A percentile compares a stretch with the other conserved stretches of the same genome.
Evolutionary conservation across 2,888 invertebrate species (phyloP).

Genomic region (Thymelicus sylvestris): DNA sequence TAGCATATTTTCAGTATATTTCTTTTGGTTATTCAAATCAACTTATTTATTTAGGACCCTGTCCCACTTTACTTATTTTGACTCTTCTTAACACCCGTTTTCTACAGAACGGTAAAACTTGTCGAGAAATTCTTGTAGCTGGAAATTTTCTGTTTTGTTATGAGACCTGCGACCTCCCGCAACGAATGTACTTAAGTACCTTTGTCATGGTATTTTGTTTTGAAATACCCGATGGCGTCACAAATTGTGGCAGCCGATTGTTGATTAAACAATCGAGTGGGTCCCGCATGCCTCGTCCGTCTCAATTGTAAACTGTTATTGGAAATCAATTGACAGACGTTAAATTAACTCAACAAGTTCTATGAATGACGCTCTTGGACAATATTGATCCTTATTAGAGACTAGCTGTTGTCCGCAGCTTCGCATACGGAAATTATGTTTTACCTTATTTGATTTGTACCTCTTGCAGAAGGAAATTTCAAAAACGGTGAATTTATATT

Average conservation of each 20-base stretch:
- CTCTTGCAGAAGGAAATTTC: no score
- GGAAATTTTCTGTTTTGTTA: slow-evolving; percentile 52
- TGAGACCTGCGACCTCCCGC: slow-evolving; percentile 57
- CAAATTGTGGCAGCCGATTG: slow-evolving; percentile 66
- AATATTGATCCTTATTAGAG: slow-evolving; percentile 17
- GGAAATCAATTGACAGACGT: slow-evolving; percentile 79
- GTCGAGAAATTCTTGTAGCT: slow-evolving; percentile 48
- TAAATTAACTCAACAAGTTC: slow-evolving; percentile 65
- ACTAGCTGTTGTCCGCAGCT: no score
- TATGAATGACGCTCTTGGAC: slow-evolving; percentile 57
- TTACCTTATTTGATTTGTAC: no score
- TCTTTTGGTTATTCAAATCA: no score
- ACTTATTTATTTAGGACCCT: slow-evolving; percentile 15
- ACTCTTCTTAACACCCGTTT: slow-evolving; percentile 29
- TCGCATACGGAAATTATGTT: no score
- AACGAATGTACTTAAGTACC: slow-evolving; percentile 45
- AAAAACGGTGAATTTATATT: no score
- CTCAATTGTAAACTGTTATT: slow-evolving; percentile 81
- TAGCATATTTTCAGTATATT: no score
- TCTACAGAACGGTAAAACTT: slow-evolving; percentile 43
- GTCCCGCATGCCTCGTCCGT: slow-evolving; percentile 76
- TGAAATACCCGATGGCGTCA: slow-evolving; percentile 59
- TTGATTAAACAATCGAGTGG: slow-evolving; percentile 76
- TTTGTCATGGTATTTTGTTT: slow-evolving; percentile 62
- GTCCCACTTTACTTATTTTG: slow-evolving; percentile 27